phyloP scores from a whole-genome alignment of 2,113 vertebrate genomes.

The Brevimyrus niger region DNA sequence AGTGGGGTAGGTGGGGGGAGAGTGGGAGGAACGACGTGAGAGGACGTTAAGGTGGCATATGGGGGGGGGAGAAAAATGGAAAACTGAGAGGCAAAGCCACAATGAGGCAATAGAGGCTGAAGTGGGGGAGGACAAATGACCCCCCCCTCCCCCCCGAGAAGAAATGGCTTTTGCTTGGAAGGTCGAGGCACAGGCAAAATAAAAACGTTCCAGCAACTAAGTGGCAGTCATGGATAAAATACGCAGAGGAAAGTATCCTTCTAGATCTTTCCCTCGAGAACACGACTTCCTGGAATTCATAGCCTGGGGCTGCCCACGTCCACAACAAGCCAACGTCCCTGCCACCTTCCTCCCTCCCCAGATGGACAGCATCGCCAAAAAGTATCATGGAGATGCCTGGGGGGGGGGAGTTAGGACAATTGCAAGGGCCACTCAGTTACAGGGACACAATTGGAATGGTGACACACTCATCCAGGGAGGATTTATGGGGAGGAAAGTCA shows the following conservation, averaged over 20 bases:
- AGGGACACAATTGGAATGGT: background rate
- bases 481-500: background rate
- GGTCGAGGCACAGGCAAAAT: background rate
- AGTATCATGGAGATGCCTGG: background rate
- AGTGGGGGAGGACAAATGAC: background rate
- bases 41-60: slow-evolving; percentile 14
- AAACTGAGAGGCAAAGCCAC: slow-evolving; percentile 32
- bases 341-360: background rate
- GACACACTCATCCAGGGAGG: background rate
- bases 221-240: background rate
- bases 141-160: background rate
- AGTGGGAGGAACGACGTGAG: background rate
- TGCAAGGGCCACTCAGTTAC: too few species aligned
- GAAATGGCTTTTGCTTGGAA: background rate
- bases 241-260: background rate
- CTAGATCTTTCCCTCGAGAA: background rate
- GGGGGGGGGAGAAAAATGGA: slow-evolving; percentile 11
- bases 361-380: background rate
- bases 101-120: background rate
- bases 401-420: background rate
- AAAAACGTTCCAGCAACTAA: background rate
- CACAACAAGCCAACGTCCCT: background rate
- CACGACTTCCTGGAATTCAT: background rate
- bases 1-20: slow-evolving; percentile 32
- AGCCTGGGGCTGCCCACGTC: background rate